Evolutionary conservation across 2,113 vertebrate species (phyloP).

Genomic region (Sporophila hypoxantha): DNA sequence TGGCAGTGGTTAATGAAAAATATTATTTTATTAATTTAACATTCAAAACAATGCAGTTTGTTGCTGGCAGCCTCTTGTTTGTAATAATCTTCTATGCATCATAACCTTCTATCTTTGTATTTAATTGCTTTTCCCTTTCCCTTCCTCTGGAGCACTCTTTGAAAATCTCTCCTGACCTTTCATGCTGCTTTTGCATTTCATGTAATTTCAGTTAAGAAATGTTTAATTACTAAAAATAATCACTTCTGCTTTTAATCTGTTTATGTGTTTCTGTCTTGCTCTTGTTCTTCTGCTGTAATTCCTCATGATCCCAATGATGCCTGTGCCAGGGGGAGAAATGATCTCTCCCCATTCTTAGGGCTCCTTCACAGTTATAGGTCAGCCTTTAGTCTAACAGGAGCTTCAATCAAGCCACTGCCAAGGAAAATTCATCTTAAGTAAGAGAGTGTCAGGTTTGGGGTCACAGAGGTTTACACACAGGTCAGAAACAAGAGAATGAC

Average conservation of each 20-base stretch:
- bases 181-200: constrained; percentile 3
- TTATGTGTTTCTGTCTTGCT: not conserved
- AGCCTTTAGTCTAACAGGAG: not conserved
- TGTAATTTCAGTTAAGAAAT: constrained; percentile 41
- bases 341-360: not conserved
- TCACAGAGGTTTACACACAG: not conserved
- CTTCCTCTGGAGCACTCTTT: constrained; percentile 1
- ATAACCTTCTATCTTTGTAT: constrained; percentile 2
- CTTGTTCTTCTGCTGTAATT: not conserved
- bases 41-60: constrained; percentile 35
- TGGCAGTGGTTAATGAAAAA: not conserved
- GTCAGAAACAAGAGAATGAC: not conserved
- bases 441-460: not conserved
- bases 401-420: not conserved
- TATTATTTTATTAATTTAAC: constrained; percentile 32
- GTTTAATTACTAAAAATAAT: constrained; percentile 50
- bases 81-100: constrained; percentile 27
- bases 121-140: not conserved
- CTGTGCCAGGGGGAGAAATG: not conserved
- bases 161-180: constrained; percentile 46
- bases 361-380: not conserved
- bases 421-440: not conserved
- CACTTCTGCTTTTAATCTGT: constrained; percentile 25
- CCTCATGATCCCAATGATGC: not conserved
- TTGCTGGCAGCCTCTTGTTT: constrained; percentile 4